Conservation (phyloP, 2,888 invertebrate genomes). For the Apodemia mormo region DNA sequence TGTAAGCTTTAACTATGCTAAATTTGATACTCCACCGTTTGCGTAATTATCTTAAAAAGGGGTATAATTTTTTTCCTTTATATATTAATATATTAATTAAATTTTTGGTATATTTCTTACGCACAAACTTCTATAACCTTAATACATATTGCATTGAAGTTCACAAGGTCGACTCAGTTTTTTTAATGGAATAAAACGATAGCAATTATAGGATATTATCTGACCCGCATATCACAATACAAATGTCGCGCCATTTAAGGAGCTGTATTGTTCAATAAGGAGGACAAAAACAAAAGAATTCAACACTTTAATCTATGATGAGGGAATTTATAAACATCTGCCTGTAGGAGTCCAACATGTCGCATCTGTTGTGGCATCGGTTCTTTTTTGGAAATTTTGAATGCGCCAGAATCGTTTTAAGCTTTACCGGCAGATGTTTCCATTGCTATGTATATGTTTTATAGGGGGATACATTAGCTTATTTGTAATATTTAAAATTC, state of each 20-base stretch:
- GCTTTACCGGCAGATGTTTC: constrained; percentile 71
- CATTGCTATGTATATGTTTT: constrained; percentile 31
- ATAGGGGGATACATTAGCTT: constrained; percentile 31
- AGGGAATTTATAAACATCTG: constrained; percentile 78
- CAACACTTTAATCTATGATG: constrained; percentile 74
- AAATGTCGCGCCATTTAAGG: constrained; percentile 69
- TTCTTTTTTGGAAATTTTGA: constrained; percentile 73
- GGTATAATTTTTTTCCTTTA: too few species aligned
- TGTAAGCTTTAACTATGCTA: too few species aligned
- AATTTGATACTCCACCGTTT: too few species aligned
- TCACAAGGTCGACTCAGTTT: background rate
- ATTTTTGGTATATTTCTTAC: background rate
- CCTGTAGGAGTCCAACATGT: constrained; percentile 76
- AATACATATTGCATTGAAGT: background rate
- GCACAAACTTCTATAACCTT: background rate
- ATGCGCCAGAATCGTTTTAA: constrained; percentile 70
- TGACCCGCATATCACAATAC: constrained; percentile 66
- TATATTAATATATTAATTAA: too few species aligned
- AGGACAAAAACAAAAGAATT: constrained; percentile 70
- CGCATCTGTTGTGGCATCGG: constrained; percentile 71
- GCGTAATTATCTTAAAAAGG: too few species aligned
- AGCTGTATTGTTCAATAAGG: constrained; percentile 64
- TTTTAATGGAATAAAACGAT: constrained; percentile 35
- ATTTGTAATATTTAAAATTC: constrained; percentile 20
- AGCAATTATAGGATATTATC: constrained; percentile 62